Evolutionary conservation across 1,140 invertebrate genomes (phyloP).

Genomic region (Drosophila sulfurigaster): DNA sequence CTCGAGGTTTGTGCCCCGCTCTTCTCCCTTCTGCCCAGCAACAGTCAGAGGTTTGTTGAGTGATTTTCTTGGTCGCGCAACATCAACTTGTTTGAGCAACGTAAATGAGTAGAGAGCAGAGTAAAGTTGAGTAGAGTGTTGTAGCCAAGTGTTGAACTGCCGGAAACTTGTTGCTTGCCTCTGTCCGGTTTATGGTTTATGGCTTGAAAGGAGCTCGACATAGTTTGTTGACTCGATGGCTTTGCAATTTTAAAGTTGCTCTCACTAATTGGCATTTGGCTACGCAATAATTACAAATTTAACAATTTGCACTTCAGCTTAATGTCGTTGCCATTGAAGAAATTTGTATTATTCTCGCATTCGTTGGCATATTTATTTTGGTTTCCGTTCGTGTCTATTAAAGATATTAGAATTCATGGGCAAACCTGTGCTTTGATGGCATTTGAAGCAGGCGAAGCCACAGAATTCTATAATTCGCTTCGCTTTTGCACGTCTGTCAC

Average conservation of each 20-base stretch:
- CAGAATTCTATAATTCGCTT: constrained; percentile 19
- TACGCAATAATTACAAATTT: constrained; percentile 20
- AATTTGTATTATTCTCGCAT: background rate
- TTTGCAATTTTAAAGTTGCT: constrained; percentile 27
- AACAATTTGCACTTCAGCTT: constrained; percentile 1
- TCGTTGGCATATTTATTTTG: background rate
- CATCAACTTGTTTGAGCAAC: constrained; percentile 53
- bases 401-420: background rate
- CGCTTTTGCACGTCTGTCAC: constrained; percentile 24
- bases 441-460: constrained; percentile 24
- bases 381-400: background rate
- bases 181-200: background rate
- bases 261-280: constrained; percentile 35
- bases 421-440: constrained; percentile 4
- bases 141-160: constrained; percentile 2
- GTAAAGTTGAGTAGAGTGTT: constrained; percentile 13
- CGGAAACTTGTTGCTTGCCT: constrained; percentile 19
- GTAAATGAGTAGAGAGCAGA: constrained; percentile 46
- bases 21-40: constrained; percentile 7
- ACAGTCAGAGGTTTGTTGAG: constrained; percentile 55
- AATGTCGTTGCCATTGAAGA: background rate
- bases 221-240: constrained; percentile 29
- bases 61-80: constrained; percentile 64
- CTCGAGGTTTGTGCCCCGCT: background rate
- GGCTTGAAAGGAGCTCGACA: background rate